These are phyloP conservation scores for Tenebrosternarchus preto DNA, from an alignment of 2,113 vertebrate genomes.

Conservation along the genomic window DNA sequence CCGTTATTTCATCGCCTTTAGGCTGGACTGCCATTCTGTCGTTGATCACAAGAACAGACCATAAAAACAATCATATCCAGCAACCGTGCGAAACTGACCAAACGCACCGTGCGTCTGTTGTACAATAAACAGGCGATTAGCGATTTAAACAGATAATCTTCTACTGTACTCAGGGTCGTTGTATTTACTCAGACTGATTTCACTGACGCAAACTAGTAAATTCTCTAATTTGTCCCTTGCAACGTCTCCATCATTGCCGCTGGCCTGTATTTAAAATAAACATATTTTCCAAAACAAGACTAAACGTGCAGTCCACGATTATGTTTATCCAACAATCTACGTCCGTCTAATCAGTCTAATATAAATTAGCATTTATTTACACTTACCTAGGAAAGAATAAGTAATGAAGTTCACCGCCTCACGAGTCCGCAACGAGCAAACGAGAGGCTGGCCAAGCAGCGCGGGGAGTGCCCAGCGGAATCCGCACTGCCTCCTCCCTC, in stretches of 20 bases:
- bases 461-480: slow-evolving; percentile 72
- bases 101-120: not conserved
- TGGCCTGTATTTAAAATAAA: no score
- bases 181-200: slow-evolving; percentile 11
- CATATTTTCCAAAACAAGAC: not conserved
- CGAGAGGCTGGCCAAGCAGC: slow-evolving; percentile 36
- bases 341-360: not conserved
- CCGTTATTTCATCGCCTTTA: slow-evolving; percentile 57
- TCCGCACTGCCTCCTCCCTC: slow-evolving; percentile 67
- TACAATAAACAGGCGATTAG: not conserved
- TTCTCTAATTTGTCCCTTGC: slow-evolving; percentile 2
- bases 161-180: not conserved
- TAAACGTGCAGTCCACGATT: no score
- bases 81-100: not conserved
- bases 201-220: slow-evolving; percentile 28
- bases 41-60: not conserved
- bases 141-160: not conserved
- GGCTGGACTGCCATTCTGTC: not conserved
- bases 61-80: not conserved
- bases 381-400: slow-evolving; percentile 56
- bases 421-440: slow-evolving; percentile 52
- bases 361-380: not conserved
- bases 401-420: slow-evolving; percentile 52
- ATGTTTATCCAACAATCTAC: not conserved
- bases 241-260: not conserved